These are phyloP conservation scores for Orbicella faveolata DNA, from an alignment of 64 coral and sea anemone species.

Conservation along the genomic window DNA sequence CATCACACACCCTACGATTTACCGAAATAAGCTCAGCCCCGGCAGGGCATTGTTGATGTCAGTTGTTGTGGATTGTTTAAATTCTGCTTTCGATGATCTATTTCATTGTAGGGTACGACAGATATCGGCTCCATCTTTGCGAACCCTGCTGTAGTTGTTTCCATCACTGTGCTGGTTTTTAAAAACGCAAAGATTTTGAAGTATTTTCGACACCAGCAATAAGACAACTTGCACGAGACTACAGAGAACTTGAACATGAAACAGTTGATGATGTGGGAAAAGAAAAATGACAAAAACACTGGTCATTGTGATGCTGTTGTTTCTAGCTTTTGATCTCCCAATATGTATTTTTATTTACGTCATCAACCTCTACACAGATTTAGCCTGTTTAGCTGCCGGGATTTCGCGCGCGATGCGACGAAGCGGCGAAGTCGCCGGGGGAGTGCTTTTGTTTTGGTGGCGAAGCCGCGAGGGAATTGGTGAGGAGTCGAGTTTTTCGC, in stretches of 20 bases:
- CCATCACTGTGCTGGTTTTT: constrained; percentile 70
- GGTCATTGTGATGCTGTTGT: constrained; percentile 61
- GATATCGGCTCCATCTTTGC: constrained; percentile 70
- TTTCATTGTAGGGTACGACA: constrained; percentile 73
- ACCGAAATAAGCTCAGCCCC: constrained; percentile 49
- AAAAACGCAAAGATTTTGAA: constrained; percentile 64
- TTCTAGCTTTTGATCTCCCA: constrained; percentile 62
- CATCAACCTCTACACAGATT: constrained; percentile 60
- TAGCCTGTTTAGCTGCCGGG: too few species aligned
- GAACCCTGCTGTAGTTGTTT: constrained; percentile 65
- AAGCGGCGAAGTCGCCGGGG: too few species aligned
- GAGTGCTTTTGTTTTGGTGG: too few species aligned
- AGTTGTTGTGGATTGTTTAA: constrained; percentile 57
- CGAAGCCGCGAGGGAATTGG: too few species aligned
- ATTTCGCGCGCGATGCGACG: too few species aligned
- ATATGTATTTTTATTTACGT: constrained; percentile 70
- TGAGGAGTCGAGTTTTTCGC: too few species aligned
- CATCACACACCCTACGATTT: constrained; percentile 58
- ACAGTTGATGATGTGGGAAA: constrained; percentile 50
- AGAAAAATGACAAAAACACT: constrained; percentile 74
- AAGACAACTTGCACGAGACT: constrained; percentile 41
- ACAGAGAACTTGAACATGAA: neutral
- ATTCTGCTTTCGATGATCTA: constrained; percentile 68
- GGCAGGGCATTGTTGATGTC: constrained; percentile 33
- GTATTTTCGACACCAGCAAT: constrained; percentile 13